Base-by-base conservation (phyloP, 2,113 vertebrate genomes). In the Osmerus mordax region DNA sequence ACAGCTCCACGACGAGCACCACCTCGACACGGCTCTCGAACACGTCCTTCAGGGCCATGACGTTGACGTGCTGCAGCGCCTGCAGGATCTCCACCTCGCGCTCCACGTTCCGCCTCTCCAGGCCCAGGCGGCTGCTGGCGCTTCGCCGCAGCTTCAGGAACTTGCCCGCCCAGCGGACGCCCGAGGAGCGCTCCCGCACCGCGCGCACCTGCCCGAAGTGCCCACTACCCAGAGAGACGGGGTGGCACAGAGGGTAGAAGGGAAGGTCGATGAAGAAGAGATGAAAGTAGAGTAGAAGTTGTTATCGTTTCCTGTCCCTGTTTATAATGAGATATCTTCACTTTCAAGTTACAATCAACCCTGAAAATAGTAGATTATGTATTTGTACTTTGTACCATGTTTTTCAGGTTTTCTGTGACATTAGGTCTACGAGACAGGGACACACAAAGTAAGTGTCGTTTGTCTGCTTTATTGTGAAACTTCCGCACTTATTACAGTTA, bases 1-100 rank as follows among this genome's bases (percentile, higher is more conserved):
- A 94, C 93, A 93, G 87, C 83, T 95, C 93, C 80, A 93, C 80
- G 63, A 96, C 60, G 1, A 92, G 91, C 67, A 94, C 92, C 88
- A 92, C 78, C 83, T 95, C 91, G 0, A 90, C 84, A 9, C 79
- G 83, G 85, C 92, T 90, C 81, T 91, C 79, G 0, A 96, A 96
- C 65, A 94, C 86, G 3, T 96, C 83, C 2, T 84, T 85, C 6
- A 94, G 87, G 7, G 51, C 59, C 81, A 94, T 87, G 56, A 94
- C 83, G 79, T 90, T 92, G 28, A 91, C 86, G 52, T 96, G 94
- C 6, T 82, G 56, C 2, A 94, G 82, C 19, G 82, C 75, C 72
- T 89, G 90, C 4, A 93, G 89, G 76, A 94, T 88, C 81, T 86
- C 67, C 53, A 94, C 91, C 67, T 93, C 90, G 0, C 74, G 67